Evolutionary conservation across 2,797 vertebrate genomes (phyloP).

Genomic region (Hyperoplus immaculatus): DNA sequence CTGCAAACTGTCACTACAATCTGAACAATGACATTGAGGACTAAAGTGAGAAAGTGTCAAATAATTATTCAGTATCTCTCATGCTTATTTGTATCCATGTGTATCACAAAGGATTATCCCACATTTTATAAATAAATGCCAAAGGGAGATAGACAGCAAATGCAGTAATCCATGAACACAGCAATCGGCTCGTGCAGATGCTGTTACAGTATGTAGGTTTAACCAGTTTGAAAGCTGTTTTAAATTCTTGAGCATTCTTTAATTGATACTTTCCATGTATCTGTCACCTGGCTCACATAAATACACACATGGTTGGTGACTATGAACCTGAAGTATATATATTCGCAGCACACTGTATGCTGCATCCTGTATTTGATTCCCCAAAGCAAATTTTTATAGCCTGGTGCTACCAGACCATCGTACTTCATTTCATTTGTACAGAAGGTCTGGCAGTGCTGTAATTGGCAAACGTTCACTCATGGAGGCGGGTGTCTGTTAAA

Average conservation of each 20-base stretch:
- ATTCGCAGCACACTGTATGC: conserved; percentile 4
- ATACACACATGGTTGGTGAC: neutral
- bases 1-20: conserved; percentile 4
- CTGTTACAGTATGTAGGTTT: conserved; percentile 28
- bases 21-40: conserved; percentile 4
- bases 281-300: neutral
- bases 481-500: too few relatives aligned
- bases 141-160: conserved; percentile 54
- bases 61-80: conserved; percentile 28
- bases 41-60: conserved; percentile 26
- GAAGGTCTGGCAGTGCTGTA: too few relatives aligned
- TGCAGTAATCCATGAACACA: conserved; percentile 58
- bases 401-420: too few relatives aligned
- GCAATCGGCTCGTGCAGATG: conserved; percentile 41
- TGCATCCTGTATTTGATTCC: conserved; percentile 34
- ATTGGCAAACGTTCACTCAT: too few relatives aligned
- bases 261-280: neutral
- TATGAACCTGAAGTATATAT: neutral
- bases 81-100: conserved; percentile 55
- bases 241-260: conserved; percentile 11
- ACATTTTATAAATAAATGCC: conserved; percentile 40
- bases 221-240: conserved; percentile 10
- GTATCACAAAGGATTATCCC: conserved; percentile 39
- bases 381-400: neutral
- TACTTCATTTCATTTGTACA: too few relatives aligned